A percentile compares a stretch with the other conserved stretches of the same genome.
Evolutionary conservation across 2,797 vertebrate species (phyloP).

Genomic region (Oreonectes daqikongensis): DNA sequence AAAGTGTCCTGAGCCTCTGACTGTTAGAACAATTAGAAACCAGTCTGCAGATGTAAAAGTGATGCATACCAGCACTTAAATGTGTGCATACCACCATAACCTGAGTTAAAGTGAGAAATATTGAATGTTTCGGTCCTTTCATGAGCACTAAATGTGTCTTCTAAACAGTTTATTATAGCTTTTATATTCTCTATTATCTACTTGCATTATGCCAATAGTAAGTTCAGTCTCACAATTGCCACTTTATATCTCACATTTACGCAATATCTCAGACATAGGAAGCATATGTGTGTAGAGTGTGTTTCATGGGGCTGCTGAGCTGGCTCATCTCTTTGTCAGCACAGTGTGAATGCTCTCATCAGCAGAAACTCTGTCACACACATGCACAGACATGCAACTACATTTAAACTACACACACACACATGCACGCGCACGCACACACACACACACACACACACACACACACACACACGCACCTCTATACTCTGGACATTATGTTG

Average conservation of each 20-base stretch:
- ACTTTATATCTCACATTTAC: neutral
- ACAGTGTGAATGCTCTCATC: slow-evolving; percentile 73
- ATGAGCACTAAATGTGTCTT: neutral
- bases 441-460: slow-evolving; percentile 35
- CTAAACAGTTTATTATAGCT: neutral
- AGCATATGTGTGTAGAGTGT: slow-evolving; percentile 25
- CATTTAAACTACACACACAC: slow-evolving; percentile 29
- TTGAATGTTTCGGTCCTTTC: neutral
- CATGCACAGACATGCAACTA: slow-evolving; percentile 41
- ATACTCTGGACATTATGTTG: slow-evolving; percentile 24
- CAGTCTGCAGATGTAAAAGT: neutral
- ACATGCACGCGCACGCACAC: slow-evolving; percentile 21
- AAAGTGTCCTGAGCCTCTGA: too few species aligned
- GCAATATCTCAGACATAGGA: neutral
- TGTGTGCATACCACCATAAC: neutral
- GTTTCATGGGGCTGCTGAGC: slow-evolving; percentile 78
- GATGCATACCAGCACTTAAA: neutral
- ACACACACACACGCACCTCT: slow-evolving; percentile 15
- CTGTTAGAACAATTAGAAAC: neutral
- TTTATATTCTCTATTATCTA: neutral
- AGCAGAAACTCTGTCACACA: slow-evolving; percentile 67
- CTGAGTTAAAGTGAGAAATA: neutral
- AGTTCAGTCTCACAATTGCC: neutral
- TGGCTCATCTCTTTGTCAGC: slow-evolving; percentile 83
- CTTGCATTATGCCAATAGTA: neutral